Evolutionary conservation across 2,888 invertebrate genomes (phyloP), one percentile per base, ranked within the genome.

Genomic region (Pilophorus perplexus): DNA sequence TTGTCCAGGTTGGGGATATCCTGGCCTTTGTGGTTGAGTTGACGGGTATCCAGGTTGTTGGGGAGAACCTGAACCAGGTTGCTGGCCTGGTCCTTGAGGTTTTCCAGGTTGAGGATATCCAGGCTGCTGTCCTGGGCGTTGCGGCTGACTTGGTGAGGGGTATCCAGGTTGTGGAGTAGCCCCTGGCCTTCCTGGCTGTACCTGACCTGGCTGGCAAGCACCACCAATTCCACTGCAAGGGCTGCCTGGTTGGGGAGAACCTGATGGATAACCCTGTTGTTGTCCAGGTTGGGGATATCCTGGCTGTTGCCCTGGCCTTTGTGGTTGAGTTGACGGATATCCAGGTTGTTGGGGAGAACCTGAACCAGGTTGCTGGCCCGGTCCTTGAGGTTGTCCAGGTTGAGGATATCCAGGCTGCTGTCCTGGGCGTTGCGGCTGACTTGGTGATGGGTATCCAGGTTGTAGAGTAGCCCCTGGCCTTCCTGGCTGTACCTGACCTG

Each of bases 261-360:
- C 50, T 70, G n/a, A n/a, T n/a, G n/a, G n/a, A n/a, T n/a, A n/a
- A n/a, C n/a, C n/a, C n/a, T n/a, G n/a, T n/a, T n/a, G 68, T 22
- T 60, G 16, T 20, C 71, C 69, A 22, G 69, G 69, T 14, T 66
- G 50, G 20, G 57, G 44, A 27, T 75, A 16, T 52, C 12, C 72
- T 3, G 74, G 74, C 6, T 74, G 73, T 20, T n/a, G n/a, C n/a
- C 66, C 68, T 48, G 55, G 64, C 72, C 37, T 73, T 3, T 72
- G 71, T 4, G 72, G 74, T 18, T 69, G 72, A 12, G 73, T 72
- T 38, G 72, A 74, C 79, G 73, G 81, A 73, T 0, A 71, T 40
- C 66, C 74, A 1, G 74, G 75, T 5, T 70, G 72, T 20, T 74
- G 74, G 27, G 76, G 76, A 50, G 72, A 72, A 4, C 76, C 74